Evolutionary conservation across 2,113 vertebrate species (phyloP).

Genomic region (Otocyon megalotis): DNA sequence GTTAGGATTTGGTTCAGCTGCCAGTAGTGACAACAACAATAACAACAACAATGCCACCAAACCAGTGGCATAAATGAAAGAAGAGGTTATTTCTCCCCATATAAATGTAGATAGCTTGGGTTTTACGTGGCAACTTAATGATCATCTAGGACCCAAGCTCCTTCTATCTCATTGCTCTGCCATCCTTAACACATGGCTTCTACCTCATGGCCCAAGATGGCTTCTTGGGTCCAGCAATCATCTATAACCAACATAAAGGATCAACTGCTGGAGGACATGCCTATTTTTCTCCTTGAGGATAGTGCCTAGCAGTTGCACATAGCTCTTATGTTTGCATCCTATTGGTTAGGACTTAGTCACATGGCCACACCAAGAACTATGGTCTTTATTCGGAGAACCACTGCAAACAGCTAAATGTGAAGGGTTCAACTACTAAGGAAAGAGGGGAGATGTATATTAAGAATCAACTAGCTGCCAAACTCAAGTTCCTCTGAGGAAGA

Average conservation of each 20-base stretch:
- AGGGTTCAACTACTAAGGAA: background rate
- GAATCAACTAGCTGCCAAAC: background rate
- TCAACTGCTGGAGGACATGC: background rate
- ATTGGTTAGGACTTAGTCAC: background rate
- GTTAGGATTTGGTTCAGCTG: background rate
- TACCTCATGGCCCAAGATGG: background rate
- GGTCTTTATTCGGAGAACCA: background rate
- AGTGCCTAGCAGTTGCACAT: background rate
- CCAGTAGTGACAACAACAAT: background rate
- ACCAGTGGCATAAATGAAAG: background rate
- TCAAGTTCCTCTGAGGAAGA: conserved; percentile 7
- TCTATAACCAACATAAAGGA: conserved; percentile 12
- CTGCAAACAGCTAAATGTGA: background rate
- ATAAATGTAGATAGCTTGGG: background rate
- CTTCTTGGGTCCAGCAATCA: background rate
- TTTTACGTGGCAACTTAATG: background rate
- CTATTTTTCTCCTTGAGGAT: conserved; percentile 9
- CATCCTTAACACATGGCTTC: conserved; percentile 10
- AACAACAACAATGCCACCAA: background rate
- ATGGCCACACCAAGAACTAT: background rate
- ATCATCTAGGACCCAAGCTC: background rate
- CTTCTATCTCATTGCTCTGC: background rate
- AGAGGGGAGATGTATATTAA: background rate
- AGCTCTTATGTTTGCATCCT: background rate
- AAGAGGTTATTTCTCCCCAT: background rate